These are phyloP conservation scores for Rugalucina vietnamica DNA, from an alignment of 2,888 invertebrate genomes.

Conservation along the genomic window DNA sequence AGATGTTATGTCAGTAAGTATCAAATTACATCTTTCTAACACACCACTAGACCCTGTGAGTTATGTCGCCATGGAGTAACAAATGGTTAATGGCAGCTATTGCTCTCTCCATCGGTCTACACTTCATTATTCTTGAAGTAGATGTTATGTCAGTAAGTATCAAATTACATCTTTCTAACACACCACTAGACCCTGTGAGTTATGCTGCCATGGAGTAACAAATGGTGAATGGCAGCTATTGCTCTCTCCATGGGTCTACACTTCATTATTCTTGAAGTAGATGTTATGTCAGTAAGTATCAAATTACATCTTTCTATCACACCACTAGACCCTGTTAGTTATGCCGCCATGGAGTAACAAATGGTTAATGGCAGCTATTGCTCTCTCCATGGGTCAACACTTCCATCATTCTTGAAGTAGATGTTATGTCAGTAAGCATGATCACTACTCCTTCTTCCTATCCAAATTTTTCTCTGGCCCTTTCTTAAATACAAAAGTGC, in stretches of 20 bases:
- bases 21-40: too few relatives aligned
- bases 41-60: constrained; percentile 98
- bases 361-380: constrained; percentile 99
- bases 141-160: constrained; percentile 97
- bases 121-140: constrained; percentile 99
- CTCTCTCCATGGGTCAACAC: constrained; percentile 99
- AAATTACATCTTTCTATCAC: too few relatives aligned
- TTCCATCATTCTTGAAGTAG: constrained; percentile 99
- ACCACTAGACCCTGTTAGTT: constrained; percentile 97
- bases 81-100: constrained; percentile 99
- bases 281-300: constrained; percentile 96
- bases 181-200: constrained; percentile 98
- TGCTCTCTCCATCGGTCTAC: constrained; percentile 99
- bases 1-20: constrained; percentile 96
- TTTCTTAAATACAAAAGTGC: too few relatives aligned
- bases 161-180: too few relatives aligned
- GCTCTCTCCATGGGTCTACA: constrained; percentile 99
- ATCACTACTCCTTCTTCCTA: too few relatives aligned
- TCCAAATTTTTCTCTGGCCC: too few relatives aligned
- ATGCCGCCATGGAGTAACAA: constrained; percentile 99
- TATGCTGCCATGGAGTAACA: constrained; percentile 99
- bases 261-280: constrained; percentile 99
- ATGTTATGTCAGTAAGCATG: constrained; percentile 96
- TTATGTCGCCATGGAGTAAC: constrained; percentile 99
- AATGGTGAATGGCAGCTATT: constrained; percentile 99